A percentile compares a stretch with the other conserved stretches of the same genome.
Evolutionary conservation across 2,888 invertebrate species (phyloP).

Genomic region (Andrena haemorrhoa): DNA sequence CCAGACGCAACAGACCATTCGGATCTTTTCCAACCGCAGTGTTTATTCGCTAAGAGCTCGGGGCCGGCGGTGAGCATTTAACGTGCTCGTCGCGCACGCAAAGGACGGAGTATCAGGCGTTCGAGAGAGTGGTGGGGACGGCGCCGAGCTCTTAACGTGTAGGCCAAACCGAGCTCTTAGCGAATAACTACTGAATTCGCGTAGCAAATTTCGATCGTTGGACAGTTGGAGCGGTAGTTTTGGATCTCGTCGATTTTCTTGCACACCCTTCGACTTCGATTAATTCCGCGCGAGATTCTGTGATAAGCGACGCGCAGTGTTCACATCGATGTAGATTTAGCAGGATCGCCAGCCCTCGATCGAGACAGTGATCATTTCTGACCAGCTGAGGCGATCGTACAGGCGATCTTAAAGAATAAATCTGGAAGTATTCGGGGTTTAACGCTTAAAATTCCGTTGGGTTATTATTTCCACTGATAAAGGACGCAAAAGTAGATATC

Average conservation of each 20-base stretch:
- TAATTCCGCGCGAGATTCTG: slow-evolving; percentile 13
- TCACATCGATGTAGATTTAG: background rate
- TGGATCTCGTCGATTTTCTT: background rate
- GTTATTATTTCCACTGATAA: background rate
- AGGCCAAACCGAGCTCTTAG: too few relatives aligned
- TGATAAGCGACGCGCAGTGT: background rate
- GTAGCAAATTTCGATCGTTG: background rate
- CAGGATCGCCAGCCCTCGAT: background rate
- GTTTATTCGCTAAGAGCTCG: too few relatives aligned
- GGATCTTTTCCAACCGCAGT: too few relatives aligned
- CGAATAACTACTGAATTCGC: too few relatives aligned
- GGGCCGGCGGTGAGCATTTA: too few relatives aligned
- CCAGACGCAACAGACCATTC: background rate
- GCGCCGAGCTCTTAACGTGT: too few relatives aligned
- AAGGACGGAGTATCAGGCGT: too few relatives aligned
- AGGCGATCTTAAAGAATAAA: background rate
- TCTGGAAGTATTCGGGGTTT: background rate
- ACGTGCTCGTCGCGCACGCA: too few relatives aligned
- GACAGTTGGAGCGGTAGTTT: background rate
- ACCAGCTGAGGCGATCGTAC: background rate
- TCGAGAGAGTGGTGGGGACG: too few relatives aligned
- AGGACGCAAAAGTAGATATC: background rate
- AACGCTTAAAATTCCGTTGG: background rate
- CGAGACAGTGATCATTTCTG: background rate
- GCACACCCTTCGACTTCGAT: background rate